Evolutionary conservation across 2,113 vertebrate species (phyloP), one percentile per base, ranked within the genome.

Genomic region (Coreoperca whiteheadi): DNA sequence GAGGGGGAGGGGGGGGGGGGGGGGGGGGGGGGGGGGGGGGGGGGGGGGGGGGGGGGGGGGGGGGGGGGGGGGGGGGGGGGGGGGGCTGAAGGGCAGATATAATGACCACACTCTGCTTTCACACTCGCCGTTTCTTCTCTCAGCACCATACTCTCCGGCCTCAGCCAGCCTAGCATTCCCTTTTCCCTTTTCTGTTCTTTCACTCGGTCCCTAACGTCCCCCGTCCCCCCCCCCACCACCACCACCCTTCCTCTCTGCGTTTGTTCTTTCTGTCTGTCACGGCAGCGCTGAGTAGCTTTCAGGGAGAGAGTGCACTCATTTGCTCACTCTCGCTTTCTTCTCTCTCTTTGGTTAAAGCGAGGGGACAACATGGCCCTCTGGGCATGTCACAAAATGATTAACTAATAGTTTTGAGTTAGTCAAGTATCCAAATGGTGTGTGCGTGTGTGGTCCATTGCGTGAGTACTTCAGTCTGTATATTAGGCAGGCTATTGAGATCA

Each of bases 41-140:
- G n/a, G n/a, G n/a, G n/a, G n/a, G n/a, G n/a, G 93, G 85, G 50
- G 51, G 63, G 37, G 46, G 57, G 63, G 57, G 20, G 54, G 77
- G 43, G 61, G 37, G 28, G 65, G 92, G 93, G 63, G 7, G 65
- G 92, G 93, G 93, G 63, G 10, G 14, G 79, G 21, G 93, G 94
- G 94, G 93, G 93, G 85, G 93, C 93, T 94, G 89, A 94, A 94
- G 94, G 95, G 93, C 95, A 95, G 94, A 96, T 96, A 94, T 96
- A 96, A 96, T 95, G 96, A 97, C 96, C 95, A 95, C 95, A 94
- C 94, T 95, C 95, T 95, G 94, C 94, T 96, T 97, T 97, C 96
- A 96, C 95, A 96, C 95, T 96, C 95, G 89, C 94, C 88, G 64
- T 93, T 96, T 94, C 94, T 94, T 94, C 94, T 92, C 94, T 94